Evolutionary conservation across 30 jellyfish, hydroid and myxozoan genomes (phyloP), one percentile per base, ranked within the genome.

Genomic region (Hydractinia symbiolongicarpus): DNA sequence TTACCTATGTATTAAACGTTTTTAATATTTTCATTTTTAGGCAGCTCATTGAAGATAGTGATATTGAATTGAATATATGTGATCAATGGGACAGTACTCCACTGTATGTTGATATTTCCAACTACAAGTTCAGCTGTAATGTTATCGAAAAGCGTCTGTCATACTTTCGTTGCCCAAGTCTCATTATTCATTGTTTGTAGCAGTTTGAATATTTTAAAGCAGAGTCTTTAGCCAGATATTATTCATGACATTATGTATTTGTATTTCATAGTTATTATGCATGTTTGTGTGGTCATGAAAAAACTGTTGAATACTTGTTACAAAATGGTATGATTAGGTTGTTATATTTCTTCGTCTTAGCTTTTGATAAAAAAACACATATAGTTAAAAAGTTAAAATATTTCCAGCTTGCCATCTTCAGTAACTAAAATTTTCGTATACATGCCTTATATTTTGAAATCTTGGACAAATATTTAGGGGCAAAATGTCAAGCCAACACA

Each of bases 41-140:
- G 57, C 30, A 76, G 16, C 54, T 88, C 87, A 87, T 77, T 3
- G 96, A 88, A 57, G 86, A 74, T 15, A 57, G 79, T 19, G 84
- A 55, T 6, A 61, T 88, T 17, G 96, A 88, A 6, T 56, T 88
- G 15, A 88, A 88, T 51, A 50, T 83, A 19, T 66, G 96, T 70
- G 96, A 88, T 79, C 79, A 88, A 62, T 88, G 96, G 96, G 96
- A 88, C 81, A 88, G 96, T 66, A 88, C 96, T 5, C 96, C 96
- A 19, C 61, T 88, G 96, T 88, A 79, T 50, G 96, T 88, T 13
- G 19, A 72, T 5, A 74, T 50, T 77, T 16, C 49, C 8, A 19
- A 53, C 15, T 67, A 17, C 57, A 5, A 68, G 5, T 10, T 4
- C 50, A 54, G 9, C 40, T 15, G 5, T 68, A 50, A 5, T 2